Base-by-base conservation (phyloP, 53 echinoderm and acorn worm species). In the Paracentrotus lividus region DNA sequence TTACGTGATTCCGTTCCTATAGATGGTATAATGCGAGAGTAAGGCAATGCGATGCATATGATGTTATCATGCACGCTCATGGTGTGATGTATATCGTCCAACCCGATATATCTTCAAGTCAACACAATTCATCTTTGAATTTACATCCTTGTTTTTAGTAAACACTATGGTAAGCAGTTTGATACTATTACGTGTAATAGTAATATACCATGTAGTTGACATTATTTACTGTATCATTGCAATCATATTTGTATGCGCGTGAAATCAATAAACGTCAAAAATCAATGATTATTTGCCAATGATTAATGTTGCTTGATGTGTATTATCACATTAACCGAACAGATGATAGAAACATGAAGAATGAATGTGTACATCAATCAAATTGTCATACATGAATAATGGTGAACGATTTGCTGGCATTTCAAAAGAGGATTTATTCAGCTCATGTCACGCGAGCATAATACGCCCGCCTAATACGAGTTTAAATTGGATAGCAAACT, bases 401-500 rank as follows among this genome's bases (percentile, higher is more conserved):
- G 72, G 1, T 72, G 72, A 34, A 32, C 24, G 67, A 67, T n/a
- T 67, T 33, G 36, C 5, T 32, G 16, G 16, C 61, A 40, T 20
- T 36, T 20, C n/a, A n/a, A n/a, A n/a, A 72, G 14, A 40, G 36
- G 20, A 72, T 5, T 72, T 18, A 72, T 38, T 38, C 40, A 40
- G 16, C 40, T n/a, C n/a, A n/a, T 72, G 72, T 40, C 72, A 72
- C 4, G 36, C 72, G 7, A 38, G 72, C 36, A 72, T 72, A 72
- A 72, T 72, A 36, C 72, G n/a, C n/a, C n/a, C n/a, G n/a, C n/a
- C n/a, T n/a, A n/a, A n/a, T n/a, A n/a, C n/a, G n/a, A n/a, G 36
- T 7, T 38, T 40, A 38, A 72, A 72, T 72, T 72, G 72, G 40
- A 72, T n/a, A 72, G 72, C 72, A n/a, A n/a, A 72, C 72, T 72